phyloP scores from a whole-genome alignment of 2,797 vertebrate species.

The Vipera latastei region DNA sequence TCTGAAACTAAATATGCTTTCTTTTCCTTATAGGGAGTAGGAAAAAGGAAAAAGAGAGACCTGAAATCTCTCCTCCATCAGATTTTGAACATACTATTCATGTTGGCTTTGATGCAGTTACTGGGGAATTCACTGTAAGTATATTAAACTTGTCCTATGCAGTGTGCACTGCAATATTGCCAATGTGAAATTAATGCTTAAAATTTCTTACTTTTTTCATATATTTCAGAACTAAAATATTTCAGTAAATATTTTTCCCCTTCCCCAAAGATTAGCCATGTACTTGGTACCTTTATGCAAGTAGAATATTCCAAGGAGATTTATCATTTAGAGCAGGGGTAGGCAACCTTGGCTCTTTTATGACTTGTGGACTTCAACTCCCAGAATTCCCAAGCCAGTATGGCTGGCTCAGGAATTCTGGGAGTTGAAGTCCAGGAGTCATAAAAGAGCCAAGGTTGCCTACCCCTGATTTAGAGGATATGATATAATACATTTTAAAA shows the following conservation, averaged over 20 bases:
- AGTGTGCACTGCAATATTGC: accelerated
- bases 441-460: too few species aligned
- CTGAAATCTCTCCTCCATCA: conserved; percentile 95
- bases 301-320: neutral
- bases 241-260: neutral
- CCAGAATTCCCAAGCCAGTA: too few species aligned
- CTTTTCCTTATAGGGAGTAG: conserved; percentile 77
- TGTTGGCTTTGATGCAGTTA: conserved; percentile 96
- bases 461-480: neutral
- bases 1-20: conserved; percentile 12
- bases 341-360: too few species aligned
- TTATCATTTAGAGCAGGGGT: neutral
- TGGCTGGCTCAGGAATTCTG: too few species aligned
- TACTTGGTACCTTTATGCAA: neutral
- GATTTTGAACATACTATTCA: conserved; percentile 99
- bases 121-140: conserved; percentile 97
- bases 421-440: too few species aligned
- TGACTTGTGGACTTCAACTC: too few species aligned
- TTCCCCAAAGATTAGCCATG: neutral
- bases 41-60: conserved; percentile 94
- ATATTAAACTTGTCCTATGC: neutral
- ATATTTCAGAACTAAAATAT: neutral
- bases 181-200: neutral
- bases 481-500: accelerated
- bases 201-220: neutral